Conservation (phyloP, 35 echinoderm and acorn worm species). For the Patiria miniata region DNA sequence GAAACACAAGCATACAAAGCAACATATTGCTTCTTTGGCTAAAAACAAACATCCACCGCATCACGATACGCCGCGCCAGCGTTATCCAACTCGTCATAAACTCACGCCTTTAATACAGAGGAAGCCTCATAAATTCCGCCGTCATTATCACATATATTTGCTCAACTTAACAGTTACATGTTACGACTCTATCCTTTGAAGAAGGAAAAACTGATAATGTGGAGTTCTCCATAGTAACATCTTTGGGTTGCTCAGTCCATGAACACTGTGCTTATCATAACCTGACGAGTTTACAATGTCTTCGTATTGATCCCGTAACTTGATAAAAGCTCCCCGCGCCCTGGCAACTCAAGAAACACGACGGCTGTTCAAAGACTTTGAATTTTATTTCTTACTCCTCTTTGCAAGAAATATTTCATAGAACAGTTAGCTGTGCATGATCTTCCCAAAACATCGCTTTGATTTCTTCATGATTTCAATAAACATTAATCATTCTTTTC, state of each 20-base stretch:
- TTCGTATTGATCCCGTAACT: background rate
- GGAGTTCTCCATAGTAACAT: background rate
- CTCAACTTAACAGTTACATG: background rate
- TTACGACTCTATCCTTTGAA: background rate
- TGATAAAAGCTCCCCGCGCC: background rate
- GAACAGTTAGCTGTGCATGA: no score
- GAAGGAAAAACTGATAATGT: background rate
- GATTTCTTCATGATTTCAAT: no score
- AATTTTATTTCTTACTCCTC: no score
- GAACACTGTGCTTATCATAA: background rate
- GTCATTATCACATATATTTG: background rate
- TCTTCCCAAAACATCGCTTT: no score
- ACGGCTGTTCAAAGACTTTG: background rate
- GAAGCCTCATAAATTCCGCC: background rate
- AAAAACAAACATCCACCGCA: no score
- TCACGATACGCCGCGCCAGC: no score
- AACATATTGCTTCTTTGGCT: no score
- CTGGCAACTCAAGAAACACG: background rate
- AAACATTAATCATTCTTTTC: no score
- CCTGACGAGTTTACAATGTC: constrained; percentile 20
- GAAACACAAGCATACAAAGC: no score
- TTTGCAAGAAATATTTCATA: no score
- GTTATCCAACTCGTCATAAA: background rate
- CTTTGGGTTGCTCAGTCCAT: background rate
- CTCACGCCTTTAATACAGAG: background rate